A percentile compares a stretch with the other conserved stretches of the same genome.
These are phyloP conservation scores for Colius striatus DNA, from an alignment of 2,113 vertebrate genomes.

Conservation along the genomic window DNA sequence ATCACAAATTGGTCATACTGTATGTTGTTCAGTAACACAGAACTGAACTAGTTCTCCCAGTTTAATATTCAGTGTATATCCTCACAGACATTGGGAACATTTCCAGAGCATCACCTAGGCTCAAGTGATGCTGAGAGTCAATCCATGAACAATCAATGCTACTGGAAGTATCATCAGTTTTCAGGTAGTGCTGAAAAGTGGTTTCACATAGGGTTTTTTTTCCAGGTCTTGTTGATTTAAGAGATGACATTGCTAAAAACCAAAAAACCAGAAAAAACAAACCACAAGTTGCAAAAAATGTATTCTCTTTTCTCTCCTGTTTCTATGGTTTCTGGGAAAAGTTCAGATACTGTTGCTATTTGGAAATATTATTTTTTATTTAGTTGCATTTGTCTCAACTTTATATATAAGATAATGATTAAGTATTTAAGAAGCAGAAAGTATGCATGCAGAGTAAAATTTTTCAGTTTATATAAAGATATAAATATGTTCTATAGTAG, in stretches of 20 bases:
- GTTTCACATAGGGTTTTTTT: neutral
- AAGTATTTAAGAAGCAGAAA: neutral
- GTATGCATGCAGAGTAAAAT: neutral
- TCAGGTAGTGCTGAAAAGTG: neutral
- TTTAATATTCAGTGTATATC: neutral
- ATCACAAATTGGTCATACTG: neutral
- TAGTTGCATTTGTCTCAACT: neutral
- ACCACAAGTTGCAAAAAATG: neutral
- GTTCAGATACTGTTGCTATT: neutral
- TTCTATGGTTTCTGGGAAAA: neutral
- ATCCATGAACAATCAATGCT: neutral
- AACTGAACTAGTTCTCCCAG: accelerated
- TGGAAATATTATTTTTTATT: neutral
- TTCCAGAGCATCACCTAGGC: neutral
- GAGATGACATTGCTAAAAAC: neutral
- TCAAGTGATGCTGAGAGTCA: accelerated
- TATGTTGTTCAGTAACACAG: neutral
- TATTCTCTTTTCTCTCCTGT: neutral
- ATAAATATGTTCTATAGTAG: neutral
- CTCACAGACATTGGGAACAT: neutral
- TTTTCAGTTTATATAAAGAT: neutral
- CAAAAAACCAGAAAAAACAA: no score
- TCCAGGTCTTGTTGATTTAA: neutral
- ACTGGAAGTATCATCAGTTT: neutral
- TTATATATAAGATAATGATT: neutral